Base-by-base conservation (phyloP, 2,113 vertebrate genomes). In the Calidris pygmaea region DNA sequence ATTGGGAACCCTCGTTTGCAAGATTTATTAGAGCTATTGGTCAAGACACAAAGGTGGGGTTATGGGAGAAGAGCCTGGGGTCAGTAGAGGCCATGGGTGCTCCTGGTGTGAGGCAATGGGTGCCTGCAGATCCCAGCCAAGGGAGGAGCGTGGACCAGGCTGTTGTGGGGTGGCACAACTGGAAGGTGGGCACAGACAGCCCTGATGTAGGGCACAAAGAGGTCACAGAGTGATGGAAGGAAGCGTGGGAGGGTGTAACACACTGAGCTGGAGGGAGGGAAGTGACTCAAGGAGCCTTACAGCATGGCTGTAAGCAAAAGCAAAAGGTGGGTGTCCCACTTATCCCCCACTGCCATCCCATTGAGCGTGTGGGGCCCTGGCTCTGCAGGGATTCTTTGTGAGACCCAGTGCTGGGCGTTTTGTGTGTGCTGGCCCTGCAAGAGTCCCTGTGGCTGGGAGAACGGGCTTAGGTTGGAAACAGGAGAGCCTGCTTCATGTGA, bases 281-380 rank as follows among this genome's bases (percentile, higher is more conserved):
- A 27, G 55, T 0, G 5, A 35, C 35, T 75, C 32, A 27, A 26
- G 45, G 53, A 60, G 41, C 26, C 35, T 75, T 41, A 47, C 45
- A 53, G 23, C 21, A 15, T 53, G 34, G 47, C 47, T 48, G 47
- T 48, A 48, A 48, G 14, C 75, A 35, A 48, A 48, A 48, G 14
- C 67, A 35, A 48, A 37, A 48, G 34, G 30, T 60, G 47, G 52
- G 10, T 23, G 77, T 68, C 55, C 8, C 4, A 63, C 26, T 41
- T 2, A 1, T 70, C 32, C 35, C 35, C 41, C 32, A 12, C n/a
- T 41, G 70, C 58, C 74, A 66, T 50, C 12, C 74, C 26, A 21
- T 1, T 0, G 3, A 35, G 58, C 6, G 10, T 65, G 56, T 1
- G 2, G 41, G 27, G 10, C 29, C 30, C 30, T 53, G 58, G n/a